phyloP scores from a whole-genome alignment of 2,797 vertebrate genomes.

The Lemur catta region DNA sequence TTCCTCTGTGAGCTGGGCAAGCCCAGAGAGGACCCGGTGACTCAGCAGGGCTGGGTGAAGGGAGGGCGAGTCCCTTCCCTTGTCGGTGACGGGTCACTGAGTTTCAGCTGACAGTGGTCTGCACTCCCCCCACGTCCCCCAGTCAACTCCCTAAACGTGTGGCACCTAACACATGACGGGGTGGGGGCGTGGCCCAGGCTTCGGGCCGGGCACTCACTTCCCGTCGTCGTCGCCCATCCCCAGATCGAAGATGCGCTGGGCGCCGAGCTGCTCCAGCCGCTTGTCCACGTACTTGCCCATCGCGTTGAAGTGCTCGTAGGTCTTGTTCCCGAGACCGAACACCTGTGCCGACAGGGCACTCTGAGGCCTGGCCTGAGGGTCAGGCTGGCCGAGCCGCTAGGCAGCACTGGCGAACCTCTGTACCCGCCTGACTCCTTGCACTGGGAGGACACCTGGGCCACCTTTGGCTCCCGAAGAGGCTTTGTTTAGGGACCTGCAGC shows the following conservation, averaged over 20 bases:
- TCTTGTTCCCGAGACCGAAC: slow-evolving; percentile 98
- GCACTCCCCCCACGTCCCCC: not conserved
- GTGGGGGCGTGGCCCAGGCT: not conserved
- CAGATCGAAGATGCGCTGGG: slow-evolving; percentile 94
- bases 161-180: not conserved
- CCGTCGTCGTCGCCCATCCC: slow-evolving; percentile 96
- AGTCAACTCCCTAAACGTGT: not conserved
- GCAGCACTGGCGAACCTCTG: not conserved
- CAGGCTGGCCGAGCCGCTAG: not conserved
- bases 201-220: slow-evolving; percentile 90
- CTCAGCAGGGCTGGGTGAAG: not conserved
- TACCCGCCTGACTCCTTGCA: not conserved
- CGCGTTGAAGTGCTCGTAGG: slow-evolving; percentile 98
- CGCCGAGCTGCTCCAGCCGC: slow-evolving; percentile 93
- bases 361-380: not conserved
- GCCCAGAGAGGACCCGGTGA: too few relatives aligned
- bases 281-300: slow-evolving; percentile 98
- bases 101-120: not conserved
- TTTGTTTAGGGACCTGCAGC: not conserved
- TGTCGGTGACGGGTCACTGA: accelerated
- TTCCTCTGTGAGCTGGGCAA: not conserved
- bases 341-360: slow-evolving; percentile 87
- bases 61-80: not conserved
- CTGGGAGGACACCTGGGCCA: not conserved
- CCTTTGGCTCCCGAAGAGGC: not conserved